Evolutionary conservation across 1,140 invertebrate genomes (phyloP).

Genomic region (Drosophila novamexicana): DNA sequence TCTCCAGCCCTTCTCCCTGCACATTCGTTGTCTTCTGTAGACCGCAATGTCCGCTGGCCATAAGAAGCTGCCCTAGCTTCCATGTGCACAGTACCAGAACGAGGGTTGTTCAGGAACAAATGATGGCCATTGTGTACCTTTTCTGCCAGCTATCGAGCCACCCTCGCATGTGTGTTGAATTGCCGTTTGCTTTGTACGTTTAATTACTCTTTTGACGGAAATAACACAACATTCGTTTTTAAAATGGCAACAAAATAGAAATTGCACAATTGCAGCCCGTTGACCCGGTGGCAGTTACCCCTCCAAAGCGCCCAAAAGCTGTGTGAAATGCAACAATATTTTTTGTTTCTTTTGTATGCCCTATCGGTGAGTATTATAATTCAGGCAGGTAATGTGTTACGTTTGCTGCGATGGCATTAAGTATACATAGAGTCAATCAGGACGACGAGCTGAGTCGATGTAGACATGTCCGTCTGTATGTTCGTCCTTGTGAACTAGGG

Average conservation of each 20-base stretch:
- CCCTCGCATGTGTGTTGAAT: slow-evolving; percentile 64
- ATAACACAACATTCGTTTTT: slow-evolving; percentile 78
- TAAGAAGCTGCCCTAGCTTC: slow-evolving; percentile 38
- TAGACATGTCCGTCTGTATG: too few species aligned
- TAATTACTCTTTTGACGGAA: slow-evolving; percentile 82
- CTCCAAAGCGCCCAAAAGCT: background rate
- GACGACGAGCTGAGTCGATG: too few species aligned
- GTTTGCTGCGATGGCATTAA: too few species aligned
- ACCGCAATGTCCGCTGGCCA: slow-evolving; percentile 54
- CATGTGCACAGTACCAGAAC: slow-evolving; percentile 11
- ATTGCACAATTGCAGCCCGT: slow-evolving; percentile 41
- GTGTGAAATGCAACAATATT: slow-evolving; percentile 20
- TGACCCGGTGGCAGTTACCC: slow-evolving; percentile 1
- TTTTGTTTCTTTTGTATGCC: background rate
- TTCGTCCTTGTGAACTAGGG: too few species aligned
- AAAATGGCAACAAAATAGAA: slow-evolving; percentile 58
- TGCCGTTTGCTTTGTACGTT: slow-evolving; percentile 75
- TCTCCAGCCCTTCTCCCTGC: background rate
- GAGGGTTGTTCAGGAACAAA: slow-evolving; percentile 21
- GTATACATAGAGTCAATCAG: too few species aligned
- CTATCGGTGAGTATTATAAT: background rate
- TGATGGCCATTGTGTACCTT: background rate
- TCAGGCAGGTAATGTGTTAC: too few species aligned
- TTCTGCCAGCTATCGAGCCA: background rate
- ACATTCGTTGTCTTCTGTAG: slow-evolving; percentile 22